Evolutionary conservation across 2,888 invertebrate genomes (phyloP).

Genomic region (Temnothorax ravouxi): DNA sequence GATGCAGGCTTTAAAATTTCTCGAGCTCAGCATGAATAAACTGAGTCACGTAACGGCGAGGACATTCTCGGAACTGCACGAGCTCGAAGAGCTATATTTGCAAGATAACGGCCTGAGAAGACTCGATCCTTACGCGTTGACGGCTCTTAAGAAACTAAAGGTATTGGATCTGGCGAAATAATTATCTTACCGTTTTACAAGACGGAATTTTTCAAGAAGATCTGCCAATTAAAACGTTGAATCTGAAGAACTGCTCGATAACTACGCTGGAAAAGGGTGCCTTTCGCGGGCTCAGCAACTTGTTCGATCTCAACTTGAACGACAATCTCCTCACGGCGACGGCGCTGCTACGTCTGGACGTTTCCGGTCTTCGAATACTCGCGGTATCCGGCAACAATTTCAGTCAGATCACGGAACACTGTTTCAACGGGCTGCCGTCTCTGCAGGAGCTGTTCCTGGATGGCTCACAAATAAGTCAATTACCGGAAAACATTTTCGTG

Average conservation of each 20-base stretch:
- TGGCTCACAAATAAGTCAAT: constrained; percentile 90
- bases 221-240: constrained; percentile 91
- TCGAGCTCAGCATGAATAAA: constrained; percentile 94
- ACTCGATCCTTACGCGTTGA: constrained; percentile 92
- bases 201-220: constrained; percentile 92
- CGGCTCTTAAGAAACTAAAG: constrained; percentile 91
- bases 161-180: constrained; percentile 93
- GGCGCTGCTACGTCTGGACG: constrained; percentile 91
- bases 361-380: constrained; percentile 91
- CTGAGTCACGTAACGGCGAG: constrained; percentile 90
- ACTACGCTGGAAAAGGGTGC: constrained; percentile 91
- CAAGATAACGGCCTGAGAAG: constrained; percentile 91
- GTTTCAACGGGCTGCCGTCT: constrained; percentile 92
- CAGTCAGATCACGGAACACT: constrained; percentile 90
- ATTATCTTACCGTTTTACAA: constrained; percentile 91
- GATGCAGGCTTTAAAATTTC: constrained; percentile 92
- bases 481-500: constrained; percentile 91
- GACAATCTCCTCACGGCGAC: constrained; percentile 91
- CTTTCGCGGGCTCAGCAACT: constrained; percentile 91
- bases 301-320: constrained; percentile 93
- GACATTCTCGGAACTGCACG: constrained; percentile 93
- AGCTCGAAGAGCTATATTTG: constrained; percentile 93
- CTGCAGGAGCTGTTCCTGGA: constrained; percentile 91
- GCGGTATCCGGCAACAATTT: constrained; percentile 93
- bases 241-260: constrained; percentile 92